Evolutionary conservation across 1,140 invertebrate genomes (phyloP).

Genomic region (Apis dorsata): DNA sequence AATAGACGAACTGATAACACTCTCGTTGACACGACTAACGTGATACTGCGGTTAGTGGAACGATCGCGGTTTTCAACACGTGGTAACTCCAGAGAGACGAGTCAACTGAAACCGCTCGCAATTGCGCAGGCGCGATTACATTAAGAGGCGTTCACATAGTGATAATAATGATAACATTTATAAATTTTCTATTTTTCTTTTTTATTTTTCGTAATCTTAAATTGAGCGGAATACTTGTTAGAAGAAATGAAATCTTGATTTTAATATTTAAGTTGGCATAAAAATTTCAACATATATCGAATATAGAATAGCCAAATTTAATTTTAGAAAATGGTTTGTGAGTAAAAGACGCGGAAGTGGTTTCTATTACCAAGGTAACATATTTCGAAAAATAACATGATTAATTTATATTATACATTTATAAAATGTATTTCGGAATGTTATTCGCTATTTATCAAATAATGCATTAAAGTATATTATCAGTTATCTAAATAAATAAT

Average conservation of each 20-base stretch:
- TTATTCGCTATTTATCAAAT: not conserved
- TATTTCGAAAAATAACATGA: not conserved
- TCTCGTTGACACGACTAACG: not conserved
- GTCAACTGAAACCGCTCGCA: conserved; percentile 43
- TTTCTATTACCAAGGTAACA: conserved; percentile 1
- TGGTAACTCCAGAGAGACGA: conserved; percentile 43
- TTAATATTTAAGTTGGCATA: not conserved
- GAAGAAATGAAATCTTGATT: not conserved
- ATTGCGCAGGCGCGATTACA: conserved; percentile 38
- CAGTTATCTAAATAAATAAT: not conserved
- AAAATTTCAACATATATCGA: not conserved
- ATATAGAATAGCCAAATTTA: not conserved
- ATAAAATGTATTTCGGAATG: not conserved
- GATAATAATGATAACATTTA: conserved; percentile 12
- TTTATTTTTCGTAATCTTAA: too few species aligned
- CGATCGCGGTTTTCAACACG: conserved; percentile 57
- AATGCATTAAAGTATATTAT: not conserved
- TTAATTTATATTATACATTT: not conserved
- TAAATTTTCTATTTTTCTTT: not conserved
- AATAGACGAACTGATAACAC: not conserved
- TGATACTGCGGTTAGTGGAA: conserved; percentile 40
- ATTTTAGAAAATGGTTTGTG: conserved; percentile 22
- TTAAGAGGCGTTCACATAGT: conserved; percentile 45
- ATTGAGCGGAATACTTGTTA: not conserved
- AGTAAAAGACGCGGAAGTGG: not conserved